Base-by-base conservation (phyloP, 2,888 invertebrate genomes). In the Ceriagrion tenellum region DNA sequence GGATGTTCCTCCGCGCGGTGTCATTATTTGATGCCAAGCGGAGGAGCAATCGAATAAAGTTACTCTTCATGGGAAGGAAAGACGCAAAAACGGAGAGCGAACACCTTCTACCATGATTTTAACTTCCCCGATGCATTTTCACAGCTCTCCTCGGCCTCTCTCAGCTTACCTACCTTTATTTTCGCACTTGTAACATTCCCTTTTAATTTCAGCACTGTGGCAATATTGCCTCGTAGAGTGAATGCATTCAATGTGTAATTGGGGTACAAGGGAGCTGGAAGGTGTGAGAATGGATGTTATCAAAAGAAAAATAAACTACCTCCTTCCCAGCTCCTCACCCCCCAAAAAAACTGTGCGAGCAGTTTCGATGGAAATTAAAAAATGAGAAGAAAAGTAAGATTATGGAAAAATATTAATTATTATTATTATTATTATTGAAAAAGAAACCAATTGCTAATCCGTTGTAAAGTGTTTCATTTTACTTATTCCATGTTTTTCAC, bases 391-490 rank as follows among this genome's bases (percentile, higher is more conserved):
- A 93, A 69, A 40, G 69, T 47, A 40, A 63, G 93, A 93, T 47
- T 93, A 93, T 93, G 63, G 56, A 93, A 74, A 93, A 93, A 40
- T 93, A 93, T 74, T 93, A 74, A 93, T 93, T 93, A 93, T 93
- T 69, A 93, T 59, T 59, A 56, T 91, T 91, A 91, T 93, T 93
- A 93, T 93, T 93, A 93, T 93, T 93, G 74, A 93, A n/a, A 91
- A 59, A 81, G 35, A 81, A 93, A 93, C n/a, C 93, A 93, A 69
- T 93, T 93, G 93, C 93, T 93, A 93, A 93, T 55, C 93, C 93
- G 93, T 93, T 93, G 93, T 93, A 93, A 93, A 93, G 93, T 93
- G 93, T 93, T 93, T 93, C 93, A 93, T 93, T 93, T 81, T 93
- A 93, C 93, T 74, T 93, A 93, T 93, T 93, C 93, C 93, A 93